These are phyloP conservation scores for Saimiri boliviensis DNA, from an alignment of 2,113 vertebrate genomes.

Conservation along the genomic window DNA sequence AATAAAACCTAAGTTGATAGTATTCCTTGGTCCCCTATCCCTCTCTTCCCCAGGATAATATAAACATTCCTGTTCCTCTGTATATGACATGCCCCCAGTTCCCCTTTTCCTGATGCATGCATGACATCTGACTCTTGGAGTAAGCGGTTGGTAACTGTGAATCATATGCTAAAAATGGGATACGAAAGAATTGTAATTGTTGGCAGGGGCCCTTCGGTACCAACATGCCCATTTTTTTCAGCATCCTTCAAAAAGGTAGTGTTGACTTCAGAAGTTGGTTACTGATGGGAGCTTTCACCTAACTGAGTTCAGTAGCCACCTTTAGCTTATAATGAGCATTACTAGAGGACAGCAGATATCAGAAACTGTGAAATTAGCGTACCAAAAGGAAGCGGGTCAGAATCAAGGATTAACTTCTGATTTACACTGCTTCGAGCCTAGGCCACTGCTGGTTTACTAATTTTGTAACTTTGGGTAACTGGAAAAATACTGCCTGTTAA, in stretches of 20 bases:
- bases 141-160: background rate
- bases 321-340: background rate
- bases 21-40: background rate
- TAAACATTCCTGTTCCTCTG: background rate
- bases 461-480: background rate
- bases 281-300: background rate
- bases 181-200: background rate
- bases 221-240: background rate
- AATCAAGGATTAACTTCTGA: background rate
- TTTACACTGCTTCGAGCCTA: background rate
- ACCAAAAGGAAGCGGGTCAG: background rate
- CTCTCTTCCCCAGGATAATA: rapidly evolving
- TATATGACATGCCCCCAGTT: background rate
- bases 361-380: background rate
- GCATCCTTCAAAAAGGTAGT: background rate
- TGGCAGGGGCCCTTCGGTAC: background rate
- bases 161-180: background rate
- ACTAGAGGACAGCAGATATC: background rate
- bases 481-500: background rate
- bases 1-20: background rate
- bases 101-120: background rate
- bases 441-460: background rate
- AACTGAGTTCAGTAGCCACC: background rate
- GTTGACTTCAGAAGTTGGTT: background rate
- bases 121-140: background rate